Conservation (phyloP, 1,140 invertebrate species). For the Danaus plexippus region DNA sequence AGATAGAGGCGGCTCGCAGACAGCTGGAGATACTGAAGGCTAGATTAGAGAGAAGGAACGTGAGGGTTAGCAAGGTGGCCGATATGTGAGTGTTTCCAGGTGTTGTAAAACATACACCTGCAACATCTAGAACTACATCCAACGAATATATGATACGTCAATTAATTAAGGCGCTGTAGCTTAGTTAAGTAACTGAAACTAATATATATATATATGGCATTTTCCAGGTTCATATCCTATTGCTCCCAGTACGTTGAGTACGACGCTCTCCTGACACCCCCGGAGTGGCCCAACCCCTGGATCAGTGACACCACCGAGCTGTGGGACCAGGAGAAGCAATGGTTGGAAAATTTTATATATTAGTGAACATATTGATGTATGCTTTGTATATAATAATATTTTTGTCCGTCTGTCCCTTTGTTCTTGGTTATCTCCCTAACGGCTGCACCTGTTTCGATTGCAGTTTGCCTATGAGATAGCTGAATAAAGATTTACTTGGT, state of each 20-base stretch:
- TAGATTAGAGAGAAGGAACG: slow-evolving; percentile 89
- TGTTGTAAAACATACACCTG: no score
- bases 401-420: no score
- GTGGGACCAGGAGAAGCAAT: slow-evolving; percentile 95
- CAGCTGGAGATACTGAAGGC: slow-evolving; percentile 67
- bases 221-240: slow-evolving; percentile 88
- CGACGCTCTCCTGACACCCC: slow-evolving; percentile 91
- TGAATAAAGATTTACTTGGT: no score
- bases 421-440: no score
- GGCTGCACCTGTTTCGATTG: no score
- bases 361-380: no score
- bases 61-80: slow-evolving; percentile 97
- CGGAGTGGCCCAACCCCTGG: slow-evolving; percentile 97
- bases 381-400: no score
- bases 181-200: no score
- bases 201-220: not conserved
- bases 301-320: slow-evolving; percentile 94
- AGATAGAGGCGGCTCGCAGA: slow-evolving; percentile 49
- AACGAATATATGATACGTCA: no score
- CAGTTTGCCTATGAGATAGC: no score
- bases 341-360: slow-evolving; percentile 70
- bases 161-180: no score
- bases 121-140: no score
- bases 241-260: slow-evolving; percentile 98
- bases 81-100: slow-evolving; percentile 94